These are phyloP conservation scores for Ictalurus furcatus DNA, from an alignment of 2,113 vertebrate species.

Conservation along the genomic window DNA sequence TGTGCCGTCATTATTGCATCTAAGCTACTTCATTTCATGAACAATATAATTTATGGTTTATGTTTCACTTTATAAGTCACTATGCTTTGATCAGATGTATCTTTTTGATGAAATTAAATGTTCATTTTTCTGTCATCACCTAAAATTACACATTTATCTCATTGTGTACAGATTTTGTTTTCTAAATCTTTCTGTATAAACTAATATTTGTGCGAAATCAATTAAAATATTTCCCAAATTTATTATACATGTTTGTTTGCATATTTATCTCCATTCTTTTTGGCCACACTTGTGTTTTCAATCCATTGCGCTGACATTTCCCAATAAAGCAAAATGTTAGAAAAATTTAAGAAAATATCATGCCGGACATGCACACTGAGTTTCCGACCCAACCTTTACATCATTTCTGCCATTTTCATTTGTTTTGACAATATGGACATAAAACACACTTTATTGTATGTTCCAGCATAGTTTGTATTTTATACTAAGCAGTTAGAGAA, in stretches of 20 bases:
- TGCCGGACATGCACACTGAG: not conserved
- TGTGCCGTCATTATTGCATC: not conserved
- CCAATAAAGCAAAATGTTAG: not conserved
- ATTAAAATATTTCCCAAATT: conserved; percentile 1
- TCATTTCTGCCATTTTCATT: not conserved
- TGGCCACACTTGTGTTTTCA: not conserved
- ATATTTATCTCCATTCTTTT: not conserved
- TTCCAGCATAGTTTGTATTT: not conserved
- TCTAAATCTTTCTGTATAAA: conserved; percentile 4
- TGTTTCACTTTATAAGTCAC: not conserved
- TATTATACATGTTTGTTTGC: not conserved
- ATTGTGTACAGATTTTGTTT: conserved; percentile 6
- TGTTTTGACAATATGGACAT: too few relatives aligned
- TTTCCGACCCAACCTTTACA: not conserved
- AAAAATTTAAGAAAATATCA: not conserved
- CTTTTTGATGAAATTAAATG: not conserved
- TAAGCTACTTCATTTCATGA: not conserved
- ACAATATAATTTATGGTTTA: not conserved
- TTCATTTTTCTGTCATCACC: not conserved
- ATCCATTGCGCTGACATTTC: not conserved
- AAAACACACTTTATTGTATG: not conserved
- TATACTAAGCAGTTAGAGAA: not conserved
- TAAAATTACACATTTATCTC: not conserved
- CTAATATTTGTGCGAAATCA: conserved; percentile 5
- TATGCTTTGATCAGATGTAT: not conserved